These are phyloP conservation scores for Apodemia duryi DNA, from an alignment of 2,888 invertebrate species.

Conservation along the genomic window DNA sequence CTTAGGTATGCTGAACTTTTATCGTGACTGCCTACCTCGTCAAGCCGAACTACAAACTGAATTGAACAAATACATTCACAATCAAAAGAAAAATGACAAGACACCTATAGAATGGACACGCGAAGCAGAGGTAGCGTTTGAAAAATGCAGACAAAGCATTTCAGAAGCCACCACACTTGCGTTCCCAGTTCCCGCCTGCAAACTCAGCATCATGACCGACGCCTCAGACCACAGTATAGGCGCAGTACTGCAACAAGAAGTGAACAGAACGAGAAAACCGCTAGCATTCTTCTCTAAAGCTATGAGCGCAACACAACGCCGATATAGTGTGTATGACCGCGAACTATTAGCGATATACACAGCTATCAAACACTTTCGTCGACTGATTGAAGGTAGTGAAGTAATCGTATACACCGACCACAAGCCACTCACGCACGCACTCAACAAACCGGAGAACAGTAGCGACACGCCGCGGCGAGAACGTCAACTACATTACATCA, in stretches of 20 bases:
- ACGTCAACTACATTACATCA: conserved; percentile 30
- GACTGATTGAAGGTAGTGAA: conserved; percentile 26
- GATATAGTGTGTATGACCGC: no score
- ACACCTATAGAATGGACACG: conserved; percentile 28
- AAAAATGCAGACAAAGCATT: conserved; percentile 27
- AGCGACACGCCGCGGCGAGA: no score
- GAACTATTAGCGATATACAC: no score
- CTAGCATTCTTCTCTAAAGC: conserved; percentile 30
- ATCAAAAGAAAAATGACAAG: conserved; percentile 30
- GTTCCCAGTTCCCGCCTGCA: conserved; percentile 19
- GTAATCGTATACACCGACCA: conserved; percentile 29
- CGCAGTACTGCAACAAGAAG: background rate
- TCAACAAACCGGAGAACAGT: no score
- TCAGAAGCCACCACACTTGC: conserved; percentile 23
- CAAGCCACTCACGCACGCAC: conserved; percentile 29
- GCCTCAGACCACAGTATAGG: conserved; percentile 7
- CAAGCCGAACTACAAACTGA: conserved; percentile 3
- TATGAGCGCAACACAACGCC: conserved; percentile 27
- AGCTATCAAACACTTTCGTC: conserved; percentile 28
- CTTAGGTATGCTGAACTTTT: conserved; percentile 34
- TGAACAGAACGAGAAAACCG: background rate
- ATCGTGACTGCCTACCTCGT: conserved; percentile 20
- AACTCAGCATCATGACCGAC: conserved; percentile 4
- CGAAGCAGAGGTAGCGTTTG: conserved; percentile 25
- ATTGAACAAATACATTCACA: conserved; percentile 21